Percentiles rank a stretch among this genome's conserved stretches.
These are phyloP conservation scores for Marmota monax DNA, from an alignment of 2,113 vertebrate genomes.

Conservation along the genomic window DNA sequence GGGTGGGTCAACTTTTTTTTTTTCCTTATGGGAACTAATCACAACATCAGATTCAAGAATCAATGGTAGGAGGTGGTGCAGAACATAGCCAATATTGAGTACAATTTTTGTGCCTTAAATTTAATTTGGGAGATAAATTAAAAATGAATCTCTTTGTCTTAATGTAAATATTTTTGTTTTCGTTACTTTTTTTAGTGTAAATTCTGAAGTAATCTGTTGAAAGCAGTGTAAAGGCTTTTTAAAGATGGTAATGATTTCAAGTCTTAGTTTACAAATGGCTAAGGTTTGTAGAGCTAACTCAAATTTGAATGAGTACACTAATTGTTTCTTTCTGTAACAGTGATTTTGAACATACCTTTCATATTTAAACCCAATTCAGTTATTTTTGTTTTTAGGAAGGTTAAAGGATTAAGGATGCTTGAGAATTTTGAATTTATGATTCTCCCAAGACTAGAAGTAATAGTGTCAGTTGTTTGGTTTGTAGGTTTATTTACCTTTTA, in stretches of 20 bases:
- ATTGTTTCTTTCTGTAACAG: background rate
- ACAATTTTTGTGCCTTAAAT: constrained; percentile 11
- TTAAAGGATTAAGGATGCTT: background rate
- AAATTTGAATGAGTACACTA: background rate
- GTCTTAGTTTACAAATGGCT: background rate
- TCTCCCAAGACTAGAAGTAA: constrained; percentile 3
- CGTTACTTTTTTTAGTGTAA: constrained; percentile 1
- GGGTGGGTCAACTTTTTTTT: background rate
- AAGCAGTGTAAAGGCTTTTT: background rate
- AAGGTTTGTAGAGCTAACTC: background rate
- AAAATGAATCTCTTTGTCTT: background rate
- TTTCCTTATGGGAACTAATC: background rate
- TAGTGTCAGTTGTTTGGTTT: background rate
- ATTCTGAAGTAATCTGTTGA: background rate
- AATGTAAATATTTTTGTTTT: background rate
- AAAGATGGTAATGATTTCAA: background rate
- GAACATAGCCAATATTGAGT: background rate
- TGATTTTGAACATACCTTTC: constrained; percentile 12
- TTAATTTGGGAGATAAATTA: constrained; percentile 49
- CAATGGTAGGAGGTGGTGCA: background rate
- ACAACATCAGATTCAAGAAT: background rate
- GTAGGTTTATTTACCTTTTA: background rate
- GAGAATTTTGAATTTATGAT: constrained; percentile 42
- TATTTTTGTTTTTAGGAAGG: constrained; percentile 11
- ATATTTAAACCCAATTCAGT: constrained; percentile 16